phyloP scores from a whole-genome alignment of 2,113 vertebrate species.

The Saimiri boliviensis region DNA sequence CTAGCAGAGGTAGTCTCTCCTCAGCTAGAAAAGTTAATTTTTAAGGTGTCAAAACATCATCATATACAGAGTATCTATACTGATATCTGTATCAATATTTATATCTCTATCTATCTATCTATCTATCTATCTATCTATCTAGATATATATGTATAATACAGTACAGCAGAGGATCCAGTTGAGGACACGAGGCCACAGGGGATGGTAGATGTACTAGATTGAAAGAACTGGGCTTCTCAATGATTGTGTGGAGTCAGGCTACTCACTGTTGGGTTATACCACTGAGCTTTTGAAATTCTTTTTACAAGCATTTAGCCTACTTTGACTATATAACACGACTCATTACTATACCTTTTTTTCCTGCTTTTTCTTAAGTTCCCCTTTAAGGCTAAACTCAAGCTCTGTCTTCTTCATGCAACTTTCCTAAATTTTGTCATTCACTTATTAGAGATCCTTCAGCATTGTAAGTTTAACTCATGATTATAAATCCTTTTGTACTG shows the following conservation, averaged over 20 bases:
- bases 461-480: background rate
- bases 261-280: background rate
- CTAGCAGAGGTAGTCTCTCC: background rate
- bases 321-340: background rate
- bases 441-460: constrained; percentile 11
- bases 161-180: background rate
- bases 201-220: background rate
- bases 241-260: background rate
- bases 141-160: background rate
- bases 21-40: background rate
- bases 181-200: background rate
- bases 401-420: background rate
- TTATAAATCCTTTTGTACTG: constrained; percentile 8
- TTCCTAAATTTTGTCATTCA: background rate
- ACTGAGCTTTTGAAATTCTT: background rate
- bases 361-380: background rate
- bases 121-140: too few species aligned
- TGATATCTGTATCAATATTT: too few species aligned
- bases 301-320: background rate
- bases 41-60: background rate
- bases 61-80: background rate
- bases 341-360: background rate
- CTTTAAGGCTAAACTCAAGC: background rate
- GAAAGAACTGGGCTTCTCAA: background rate
- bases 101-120: too few species aligned